Evolutionary conservation across 2,113 vertebrate species (phyloP), one percentile per base, ranked within the genome.

Genomic region (Pterocles burchelli): DNA sequence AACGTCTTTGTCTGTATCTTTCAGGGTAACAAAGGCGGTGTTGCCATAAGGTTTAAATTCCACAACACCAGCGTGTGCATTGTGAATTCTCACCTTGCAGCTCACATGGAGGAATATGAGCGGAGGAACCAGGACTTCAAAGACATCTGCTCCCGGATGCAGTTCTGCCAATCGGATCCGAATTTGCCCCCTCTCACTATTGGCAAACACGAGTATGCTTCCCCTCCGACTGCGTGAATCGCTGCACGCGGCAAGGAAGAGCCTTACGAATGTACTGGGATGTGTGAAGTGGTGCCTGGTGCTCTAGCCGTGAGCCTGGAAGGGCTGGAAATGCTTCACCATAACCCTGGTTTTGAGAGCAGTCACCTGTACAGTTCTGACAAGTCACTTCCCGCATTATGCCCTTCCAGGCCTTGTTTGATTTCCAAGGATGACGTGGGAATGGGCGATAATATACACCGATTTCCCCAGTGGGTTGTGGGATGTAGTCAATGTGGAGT

Each of bases 1-100:
- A 45, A 15, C 1, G 4, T 58, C 33, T 73, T 22, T 72, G 17
- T 59, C 65, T 96, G 74, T 85, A 34, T 86, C 85, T 93, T 70
- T 8, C 95, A 99, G 99, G 99, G 99, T 87, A 99, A 99, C 98
- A 99, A 99, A 96, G 99, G 99, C 3, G 99, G 99, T 0, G 99
- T 99, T 84, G 98, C 98, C 9, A 95, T 99, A 95, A 98, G 99
- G 82, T 99, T 99, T 97, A 98, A 97, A 43, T 98, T 99, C 94
- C 99, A 99, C 85, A 99, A 99, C 96, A 99, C 99, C 8, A 98
- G 98, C 26, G 84, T 99, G 95, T 99, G 99, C 25, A 24, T 99
- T 48, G 99, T 99, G 93, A 99, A 99, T 85, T 98, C 99, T 46
- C 99, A 99, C 97, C 96, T 99, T 12, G 99, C 99, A 18, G 99